Evolutionary conservation across 2,888 invertebrate species (phyloP), one percentile per base, ranked within the genome.

Genomic region (Ophioninae sp.): DNA sequence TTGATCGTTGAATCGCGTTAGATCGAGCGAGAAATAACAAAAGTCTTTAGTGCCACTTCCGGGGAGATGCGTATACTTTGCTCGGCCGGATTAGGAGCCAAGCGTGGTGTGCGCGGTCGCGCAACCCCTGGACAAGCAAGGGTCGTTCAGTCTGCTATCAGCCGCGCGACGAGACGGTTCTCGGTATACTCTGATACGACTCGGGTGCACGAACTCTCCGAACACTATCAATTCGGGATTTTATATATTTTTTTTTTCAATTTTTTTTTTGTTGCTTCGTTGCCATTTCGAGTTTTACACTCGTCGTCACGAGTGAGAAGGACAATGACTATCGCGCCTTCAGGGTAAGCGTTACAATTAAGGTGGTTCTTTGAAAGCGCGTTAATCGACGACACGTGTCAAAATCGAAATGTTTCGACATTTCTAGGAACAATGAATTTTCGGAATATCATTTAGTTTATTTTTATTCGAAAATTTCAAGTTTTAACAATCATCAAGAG

Each of bases 81-180:
- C 30, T 68, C 64, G 39, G 58, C 8, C 51, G 51, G 56, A 79
- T 67, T 68, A 51, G 6, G 20, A 72, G 77, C 74, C 69, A 72
- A 77, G 63, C 69, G 81, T 81, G 51, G 51, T 85, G 79, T 86
- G 87, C 86, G 87, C 87, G 86, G 85, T 75, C 85, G 87, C 86
- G 78, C 82, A 85, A 80, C 85, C 86, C 85, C 85, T 74, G 83
- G 77, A 80, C 64, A 63, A 83, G 69, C 74, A 73, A 79, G 79
- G 78, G 82, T 80, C 37, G 83, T 86, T 86, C 87, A 87, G 87
- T 87, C 81, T 81, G 85, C 72, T 85, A 85, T 84, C 83, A 82
- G 83, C 87, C 87, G 86, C 86, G 85, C 79, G 81, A 71, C 76
- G 80, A 81, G 78, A 82, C 85, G 86, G 83, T 87, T 75, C 81